Base-by-base conservation (phyloP, 2,797 vertebrate species). In the Margarornis squamiger region DNA sequence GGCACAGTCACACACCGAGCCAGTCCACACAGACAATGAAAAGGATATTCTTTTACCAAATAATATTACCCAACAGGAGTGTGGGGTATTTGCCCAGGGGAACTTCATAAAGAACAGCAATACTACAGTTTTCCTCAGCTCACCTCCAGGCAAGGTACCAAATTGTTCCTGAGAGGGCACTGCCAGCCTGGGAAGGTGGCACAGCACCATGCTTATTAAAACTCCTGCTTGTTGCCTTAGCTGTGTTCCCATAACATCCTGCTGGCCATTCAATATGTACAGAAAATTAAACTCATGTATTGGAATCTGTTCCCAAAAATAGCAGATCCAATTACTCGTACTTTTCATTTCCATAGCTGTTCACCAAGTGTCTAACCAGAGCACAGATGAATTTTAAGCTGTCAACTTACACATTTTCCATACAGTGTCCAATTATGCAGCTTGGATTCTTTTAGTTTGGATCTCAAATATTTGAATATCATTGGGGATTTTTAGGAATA, bases 281-380 rank as follows among this genome's bases (percentile, higher is more conserved):
- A 71, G 41, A 36, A 94, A 92, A 91, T 71, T 74, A 78, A 96
- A 96, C 39, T 19, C n/a, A 14, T 26, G 54, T 54, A 24, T 57
- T 86, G 41, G 58, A 65, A 82, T 80, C 41, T 54, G 24, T 68
- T 96, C 87, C 90, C 94, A 95, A 90, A 96, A 79, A 86, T 11
- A 87, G 63, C 38, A 83, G n/a, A 52, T 86, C 87, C 84, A 93
- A 26, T 74, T 82, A 63, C 17, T 76, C 88, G 62, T 79, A 63
- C 2, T 86, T 67, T 86, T 82, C 4, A 83, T 70, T 95, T 90
- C 93, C 90, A 92, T 88, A 97, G 89, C 59, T 90, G 83, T 43
- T 96, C 74, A 62, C 49, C 18, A 17, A 26, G 48, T 62, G 93
- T 86, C 86, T 59, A 81, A 86, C 67, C 39, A 92, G 57, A 77